Evolutionary conservation across 2,113 vertebrate genomes (phyloP).

Genomic region (Asarcornis scutulata): DNA sequence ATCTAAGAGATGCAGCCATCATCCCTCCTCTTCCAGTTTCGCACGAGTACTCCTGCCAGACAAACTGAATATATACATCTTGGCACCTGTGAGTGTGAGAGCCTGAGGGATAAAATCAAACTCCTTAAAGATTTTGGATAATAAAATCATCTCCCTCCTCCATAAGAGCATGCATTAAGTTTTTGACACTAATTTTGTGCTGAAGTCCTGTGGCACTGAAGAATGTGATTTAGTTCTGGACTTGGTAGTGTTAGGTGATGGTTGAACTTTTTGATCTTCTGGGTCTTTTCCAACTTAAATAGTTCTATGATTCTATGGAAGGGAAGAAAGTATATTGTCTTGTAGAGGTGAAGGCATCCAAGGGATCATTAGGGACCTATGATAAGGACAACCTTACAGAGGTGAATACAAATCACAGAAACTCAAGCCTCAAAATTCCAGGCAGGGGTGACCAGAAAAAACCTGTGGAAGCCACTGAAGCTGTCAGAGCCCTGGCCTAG

Average conservation of each 20-base stretch:
- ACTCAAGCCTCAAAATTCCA: background rate
- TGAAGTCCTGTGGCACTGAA: background rate
- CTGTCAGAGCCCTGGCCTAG: background rate
- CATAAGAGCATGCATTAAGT: background rate
- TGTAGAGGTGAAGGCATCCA: background rate
- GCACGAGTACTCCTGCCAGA: background rate
- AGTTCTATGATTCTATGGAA: background rate
- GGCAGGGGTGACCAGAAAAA: background rate
- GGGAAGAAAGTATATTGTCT: accelerated
- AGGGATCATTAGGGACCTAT: background rate
- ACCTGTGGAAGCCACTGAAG: background rate
- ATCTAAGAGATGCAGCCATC: background rate
- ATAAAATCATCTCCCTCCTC: background rate
- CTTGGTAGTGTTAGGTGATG: background rate
- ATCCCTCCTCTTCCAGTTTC: background rate
- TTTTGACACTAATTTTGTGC: background rate
- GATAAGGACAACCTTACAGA: background rate
- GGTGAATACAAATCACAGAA: background rate
- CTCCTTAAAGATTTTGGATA: background rate
- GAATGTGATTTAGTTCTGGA: background rate
- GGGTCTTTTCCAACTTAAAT: background rate
- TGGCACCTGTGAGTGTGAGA: background rate
- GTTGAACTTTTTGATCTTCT: background rate
- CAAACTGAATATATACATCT: background rate
- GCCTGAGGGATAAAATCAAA: background rate